Percentiles rank a stretch among this genome's conserved stretches.
These are phyloP conservation scores for Adelosebastes latens DNA, from an alignment of 2,797 vertebrate species.

Conservation along the genomic window DNA sequence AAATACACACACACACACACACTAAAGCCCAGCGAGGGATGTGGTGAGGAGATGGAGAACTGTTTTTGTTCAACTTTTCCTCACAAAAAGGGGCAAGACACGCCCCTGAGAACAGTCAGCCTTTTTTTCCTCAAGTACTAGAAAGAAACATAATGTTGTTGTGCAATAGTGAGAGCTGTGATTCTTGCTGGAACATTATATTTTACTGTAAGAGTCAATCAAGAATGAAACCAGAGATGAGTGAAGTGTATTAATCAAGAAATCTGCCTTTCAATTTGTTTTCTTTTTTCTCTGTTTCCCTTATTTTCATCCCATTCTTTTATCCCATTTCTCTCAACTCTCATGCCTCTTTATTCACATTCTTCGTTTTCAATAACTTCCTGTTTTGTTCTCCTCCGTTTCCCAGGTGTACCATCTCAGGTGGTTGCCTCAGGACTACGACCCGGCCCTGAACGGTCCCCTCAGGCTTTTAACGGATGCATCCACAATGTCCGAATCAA, in stretches of 20 bases:
- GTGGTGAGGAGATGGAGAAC: constrained; percentile 37
- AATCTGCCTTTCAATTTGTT: not conserved
- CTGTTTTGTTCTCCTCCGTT: not conserved
- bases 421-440: constrained; percentile 89
- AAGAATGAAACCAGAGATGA: constrained; percentile 11
- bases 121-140: not conserved
- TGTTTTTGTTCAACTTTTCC: constrained; percentile 45
- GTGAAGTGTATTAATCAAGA: not conserved
- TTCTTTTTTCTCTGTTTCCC: not conserved
- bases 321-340: not conserved
- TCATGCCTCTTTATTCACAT: not conserved
- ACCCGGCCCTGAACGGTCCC: constrained; percentile 88
- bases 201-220: not conserved
- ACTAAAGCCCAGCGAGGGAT: constrained; percentile 16
- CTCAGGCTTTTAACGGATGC: constrained; percentile 93
- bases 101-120: not conserved
- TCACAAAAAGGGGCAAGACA: not conserved
- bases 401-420: constrained; percentile 89
- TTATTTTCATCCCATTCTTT: not conserved
- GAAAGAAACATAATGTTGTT: constrained; percentile 16
- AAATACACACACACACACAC: not conserved
- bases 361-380: not conserved
- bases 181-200: not conserved
- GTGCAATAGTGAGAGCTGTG: not conserved
- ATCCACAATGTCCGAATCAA: constrained; percentile 95